phyloP scores from a whole-genome alignment of 2,888 invertebrate species.

The Aphidius colemani region DNA sequence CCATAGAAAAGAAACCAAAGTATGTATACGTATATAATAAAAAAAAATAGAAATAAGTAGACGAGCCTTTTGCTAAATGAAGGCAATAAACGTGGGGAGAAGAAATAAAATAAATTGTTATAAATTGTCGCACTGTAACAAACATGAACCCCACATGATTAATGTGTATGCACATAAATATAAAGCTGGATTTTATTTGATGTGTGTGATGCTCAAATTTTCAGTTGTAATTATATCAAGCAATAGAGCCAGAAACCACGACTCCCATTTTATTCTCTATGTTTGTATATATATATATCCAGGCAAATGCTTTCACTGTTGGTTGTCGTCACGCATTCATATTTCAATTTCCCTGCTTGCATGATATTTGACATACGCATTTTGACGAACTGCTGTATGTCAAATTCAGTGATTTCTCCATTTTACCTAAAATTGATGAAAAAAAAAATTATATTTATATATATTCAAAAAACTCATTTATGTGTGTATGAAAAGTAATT shows the following conservation, averaged over 20 bases:
- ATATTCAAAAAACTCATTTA: neutral
- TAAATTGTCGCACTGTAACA: slow-evolving; percentile 21
- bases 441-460: neutral
- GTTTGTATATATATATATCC: slow-evolving; percentile 8
- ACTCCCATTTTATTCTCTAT: slow-evolving; percentile 5
- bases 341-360: too few species aligned
- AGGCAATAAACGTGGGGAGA: slow-evolving; percentile 17
- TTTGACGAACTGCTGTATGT: neutral
- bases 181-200: too few species aligned
- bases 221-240: slow-evolving; percentile 45
- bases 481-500: too few species aligned
- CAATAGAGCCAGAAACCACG: slow-evolving; percentile 25
- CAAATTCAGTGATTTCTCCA: slow-evolving; percentile 16
- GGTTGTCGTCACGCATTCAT: neutral
- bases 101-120: slow-evolving; percentile 17
- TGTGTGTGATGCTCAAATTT: slow-evolving; percentile 41
- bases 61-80: slow-evolving; percentile 14
- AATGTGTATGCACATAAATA: slow-evolving; percentile 17
- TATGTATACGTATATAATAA: slow-evolving; percentile 24
- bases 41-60: too few species aligned
- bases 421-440: neutral
- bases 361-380: too few species aligned
- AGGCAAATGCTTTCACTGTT: too few species aligned
- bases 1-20: slow-evolving; percentile 52
- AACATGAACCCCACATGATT: neutral